Conservation (phyloP, 2,888 invertebrate species). For the Amphipyra tragopoginis region DNA sequence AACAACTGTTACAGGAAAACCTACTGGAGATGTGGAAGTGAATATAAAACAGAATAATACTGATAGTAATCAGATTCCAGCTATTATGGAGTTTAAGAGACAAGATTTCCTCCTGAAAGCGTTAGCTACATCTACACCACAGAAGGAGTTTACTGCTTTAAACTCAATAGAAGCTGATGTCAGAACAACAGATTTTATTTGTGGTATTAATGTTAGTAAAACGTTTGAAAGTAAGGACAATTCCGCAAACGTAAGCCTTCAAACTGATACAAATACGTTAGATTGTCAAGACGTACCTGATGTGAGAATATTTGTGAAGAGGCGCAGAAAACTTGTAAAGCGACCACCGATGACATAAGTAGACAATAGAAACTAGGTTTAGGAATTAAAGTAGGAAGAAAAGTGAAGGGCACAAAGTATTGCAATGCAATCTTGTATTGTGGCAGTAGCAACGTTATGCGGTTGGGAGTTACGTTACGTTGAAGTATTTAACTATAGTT, state of each 20-base stretch:
- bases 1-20: conserved; percentile 4
- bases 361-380: conserved; percentile 4
- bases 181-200: conserved; percentile 45
- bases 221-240: conserved; percentile 34
- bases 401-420: neutral
- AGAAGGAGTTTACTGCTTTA: conserved; percentile 61
- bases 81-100: conserved; percentile 38
- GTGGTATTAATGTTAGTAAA: conserved; percentile 52
- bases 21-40: conserved; percentile 10
- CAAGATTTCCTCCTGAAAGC: conserved; percentile 62
- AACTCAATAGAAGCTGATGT: conserved; percentile 33
- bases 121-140: conserved; percentile 81
- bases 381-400: conserved; percentile 1
- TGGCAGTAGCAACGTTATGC: neutral
- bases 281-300: conserved; percentile 75
- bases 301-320: conserved; percentile 79
- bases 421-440: conserved; percentile 3
- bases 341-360: conserved; percentile 55
- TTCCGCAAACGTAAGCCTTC: conserved; percentile 37
- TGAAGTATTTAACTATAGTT: conserved; percentile 4
- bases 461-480: neutral
- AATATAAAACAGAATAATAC: conserved; percentile 24
- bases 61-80: conserved; percentile 19
- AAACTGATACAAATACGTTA: conserved; percentile 52
- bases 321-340: conserved; percentile 75